phyloP scores from a whole-genome alignment of 2,113 vertebrate species.

The Pterocles burchelli region DNA sequence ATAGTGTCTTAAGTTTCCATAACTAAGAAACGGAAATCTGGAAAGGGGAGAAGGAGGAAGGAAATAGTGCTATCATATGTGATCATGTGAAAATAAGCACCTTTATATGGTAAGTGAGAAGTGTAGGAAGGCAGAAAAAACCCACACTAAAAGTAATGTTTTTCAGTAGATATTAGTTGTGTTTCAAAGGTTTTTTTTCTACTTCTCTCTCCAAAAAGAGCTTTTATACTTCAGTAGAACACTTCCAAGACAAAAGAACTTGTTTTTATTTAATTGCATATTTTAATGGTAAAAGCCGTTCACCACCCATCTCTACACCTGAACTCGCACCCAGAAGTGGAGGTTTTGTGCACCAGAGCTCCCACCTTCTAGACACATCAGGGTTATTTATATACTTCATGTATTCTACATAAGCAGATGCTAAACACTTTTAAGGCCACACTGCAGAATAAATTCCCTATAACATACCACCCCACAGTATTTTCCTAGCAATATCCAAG shows the following conservation, averaged over 20 bases:
- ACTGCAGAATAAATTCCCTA: background rate
- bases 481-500: background rate
- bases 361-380: background rate
- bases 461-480: background rate
- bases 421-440: background rate
- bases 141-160: background rate
- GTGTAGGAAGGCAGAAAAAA: background rate
- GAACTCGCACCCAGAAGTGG: fast-evolving
- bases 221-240: background rate
- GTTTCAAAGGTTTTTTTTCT: background rate
- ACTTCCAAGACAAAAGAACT: background rate
- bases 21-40: background rate
- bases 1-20: background rate
- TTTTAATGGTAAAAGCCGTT: background rate
- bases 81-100: background rate
- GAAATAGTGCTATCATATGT: background rate
- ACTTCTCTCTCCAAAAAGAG: background rate
- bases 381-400: background rate
- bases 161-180: background rate
- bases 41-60: background rate
- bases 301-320: fast-evolving
- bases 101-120: background rate
- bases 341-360: background rate
- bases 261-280: background rate
- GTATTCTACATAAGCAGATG: background rate